Base-by-base conservation (phyloP, 2,113 vertebrate genomes). In the Collichthys lucidus region DNA sequence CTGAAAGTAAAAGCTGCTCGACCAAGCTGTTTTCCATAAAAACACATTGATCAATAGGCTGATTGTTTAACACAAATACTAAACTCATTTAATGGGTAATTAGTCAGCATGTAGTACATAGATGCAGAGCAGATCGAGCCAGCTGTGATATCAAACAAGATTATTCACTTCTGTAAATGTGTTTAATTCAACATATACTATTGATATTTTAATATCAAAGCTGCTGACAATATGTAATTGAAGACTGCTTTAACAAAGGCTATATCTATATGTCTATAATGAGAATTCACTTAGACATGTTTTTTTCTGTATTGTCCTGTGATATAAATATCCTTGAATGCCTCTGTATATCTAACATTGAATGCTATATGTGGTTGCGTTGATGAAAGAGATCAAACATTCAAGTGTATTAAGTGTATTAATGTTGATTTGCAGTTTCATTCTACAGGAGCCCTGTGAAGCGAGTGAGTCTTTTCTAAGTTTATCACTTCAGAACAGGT, bases 1-100 rank as follows among this genome's bases (percentile, higher is more conserved):
- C 53, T 0, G 35, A 66, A 61, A 24, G 64, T 8, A 15, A 31
- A 70, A 70, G 40, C 68, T 74, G 49, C 63, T 40, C 46, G 47
- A 69, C 65, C 49, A 66, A 81, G 55, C n/a, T 26, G 0, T 20
- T 67, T 59, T 74, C 22, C 63, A 47, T 78, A 74, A 56, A 68
- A 85, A 57, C 69, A 52, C 77, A 56, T 16, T 20, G 62, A 82
- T 86, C 78, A 52, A 79, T 72, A 76, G 68, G 50, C 57, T 74
- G 68, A 83, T 74, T 77, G 72, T 73, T 67, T 50, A 10, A 60
- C 35, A 75, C 49, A 56, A 26, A 67, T 62, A 67, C 56, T 11
- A 40, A 40, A 40, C 35, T 40, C 1, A n/a, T 83, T 83, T 63
- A 71, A 76, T 50, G 61, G 42, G 20, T 70, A 83, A 83, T 80